These are phyloP conservation scores for Agelastica alni DNA, from an alignment of 2,888 invertebrate species.

Conservation along the genomic window DNA sequence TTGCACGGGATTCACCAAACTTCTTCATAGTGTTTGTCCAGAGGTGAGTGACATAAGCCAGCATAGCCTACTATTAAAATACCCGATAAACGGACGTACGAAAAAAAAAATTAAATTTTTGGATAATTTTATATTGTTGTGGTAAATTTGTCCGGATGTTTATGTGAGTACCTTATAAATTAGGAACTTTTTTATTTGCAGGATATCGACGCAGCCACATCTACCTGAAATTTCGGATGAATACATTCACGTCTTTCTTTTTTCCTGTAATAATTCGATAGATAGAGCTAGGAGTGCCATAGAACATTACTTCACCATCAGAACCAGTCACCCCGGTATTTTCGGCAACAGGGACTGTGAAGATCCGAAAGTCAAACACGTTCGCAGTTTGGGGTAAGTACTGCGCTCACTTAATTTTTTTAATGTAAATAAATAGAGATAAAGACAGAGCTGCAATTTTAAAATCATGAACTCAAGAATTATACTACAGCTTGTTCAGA, in stretches of 20 bases:
- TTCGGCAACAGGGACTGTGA: constrained; percentile 65
- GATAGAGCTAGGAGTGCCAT: constrained; percentile 58
- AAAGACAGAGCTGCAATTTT: not conserved
- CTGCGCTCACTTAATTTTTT: no score
- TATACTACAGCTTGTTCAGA: not conserved
- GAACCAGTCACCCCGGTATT: constrained; percentile 63
- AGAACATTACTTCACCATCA: constrained; percentile 62
- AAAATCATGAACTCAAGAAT: not conserved
- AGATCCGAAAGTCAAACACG: constrained; percentile 58
- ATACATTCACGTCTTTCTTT: constrained; percentile 67
- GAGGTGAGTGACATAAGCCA: no score
- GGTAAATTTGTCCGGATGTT: no score
- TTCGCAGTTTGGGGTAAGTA: constrained; percentile 65
- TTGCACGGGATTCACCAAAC: no score
- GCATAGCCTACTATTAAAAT: no score
- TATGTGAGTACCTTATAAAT: no score
- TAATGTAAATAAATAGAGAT: no score
- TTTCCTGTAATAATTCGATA: constrained; percentile 61
- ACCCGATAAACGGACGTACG: no score
- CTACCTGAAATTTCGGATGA: constrained; percentile 67
- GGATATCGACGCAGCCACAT: constrained; percentile 66
- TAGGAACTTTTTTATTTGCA: constrained; percentile 53
- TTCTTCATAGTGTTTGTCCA: no score
- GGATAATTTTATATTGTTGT: no score
- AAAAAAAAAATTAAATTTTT: no score